Base-by-base conservation (phyloP, 1,140 invertebrate species). In the Drosophila sp. region DNA sequence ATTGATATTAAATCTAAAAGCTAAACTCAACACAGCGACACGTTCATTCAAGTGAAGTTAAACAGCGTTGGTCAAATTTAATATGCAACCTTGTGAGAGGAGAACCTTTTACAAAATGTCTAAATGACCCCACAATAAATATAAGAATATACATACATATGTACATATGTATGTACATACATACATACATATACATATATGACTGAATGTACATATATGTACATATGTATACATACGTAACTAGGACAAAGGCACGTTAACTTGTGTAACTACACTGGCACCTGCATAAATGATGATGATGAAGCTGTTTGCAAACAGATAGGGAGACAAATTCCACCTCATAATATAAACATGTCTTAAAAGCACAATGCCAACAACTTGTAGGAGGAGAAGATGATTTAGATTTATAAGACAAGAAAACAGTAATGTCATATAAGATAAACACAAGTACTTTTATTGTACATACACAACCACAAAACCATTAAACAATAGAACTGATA, bases 361-460 rank as follows among this genome's bases (percentile, higher is more conserved):
- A 60, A 17, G 17, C 27, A 66, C 58, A 47, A 41, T 66, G 73
- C 62, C 64, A 66, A 78, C 17, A 71, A 60, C 27, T 60, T 61
- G 47, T 65, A 35, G 56, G 57, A 62, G 44, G 23, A 8, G 23
- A 27, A 50, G 44, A 6, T 10, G 44, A 50, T 50, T 50, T 50
- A 50, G 63, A 71, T 64, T 78, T 70, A 70, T 58, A 23, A 58
- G 29, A 56, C 27, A 17, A 58, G 17, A 55, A 66, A 60, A 38
- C 61, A 60, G 35, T 40, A 65, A 54, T 58, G 58, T 76, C 64
- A 67, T 67, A 70, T 60, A 73, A 58, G 54, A 61, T 68, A 72
- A 73, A 73, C 66, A 73, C 54, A 50, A 64, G 71, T 35, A 63
- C 60, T 70, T 61, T 72, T 63, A 56, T 70, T 70, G 33, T 33